A percentile compares a stretch with the other conserved stretches of the same genome.
Evolutionary conservation across 2,888 invertebrate species (phyloP).

Genomic region (Siphlonurus alternatus): DNA sequence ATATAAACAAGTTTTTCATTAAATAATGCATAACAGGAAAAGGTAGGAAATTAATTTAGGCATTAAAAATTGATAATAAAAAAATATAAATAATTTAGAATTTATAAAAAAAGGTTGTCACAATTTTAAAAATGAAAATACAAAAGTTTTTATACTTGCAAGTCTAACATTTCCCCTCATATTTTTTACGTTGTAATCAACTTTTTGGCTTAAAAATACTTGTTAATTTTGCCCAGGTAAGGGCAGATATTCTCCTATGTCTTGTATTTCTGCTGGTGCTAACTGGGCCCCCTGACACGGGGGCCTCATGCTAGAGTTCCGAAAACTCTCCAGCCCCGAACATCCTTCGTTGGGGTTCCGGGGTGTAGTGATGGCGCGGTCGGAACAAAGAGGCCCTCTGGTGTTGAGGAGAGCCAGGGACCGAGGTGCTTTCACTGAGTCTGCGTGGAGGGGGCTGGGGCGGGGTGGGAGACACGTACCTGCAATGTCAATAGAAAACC

Average conservation of each 20-base stretch:
- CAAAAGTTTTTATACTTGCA: too few relatives aligned
- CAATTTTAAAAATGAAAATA: too few relatives aligned
- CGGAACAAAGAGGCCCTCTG: slow-evolving; percentile 26
- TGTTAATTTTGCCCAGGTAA: not conserved
- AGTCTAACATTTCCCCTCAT: too few relatives aligned
- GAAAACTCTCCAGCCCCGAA: slow-evolving; percentile 1
- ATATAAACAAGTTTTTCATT: too few relatives aligned
- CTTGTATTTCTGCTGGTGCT: too few relatives aligned
- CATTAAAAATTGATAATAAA: too few relatives aligned
- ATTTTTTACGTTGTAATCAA: not conserved
- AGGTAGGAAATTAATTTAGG: too few relatives aligned
- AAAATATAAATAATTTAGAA: too few relatives aligned
- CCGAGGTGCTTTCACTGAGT: slow-evolving; percentile 41
- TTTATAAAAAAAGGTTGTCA: too few relatives aligned
- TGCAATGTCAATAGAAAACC: slow-evolving; percentile 18
- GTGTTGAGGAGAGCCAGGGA: slow-evolving; percentile 52
- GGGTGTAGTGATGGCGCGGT: slow-evolving; percentile 34
- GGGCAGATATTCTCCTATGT: not conserved
- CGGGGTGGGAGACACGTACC: slow-evolving; percentile 41
- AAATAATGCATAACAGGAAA: too few relatives aligned
- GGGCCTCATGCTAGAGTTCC: not conserved
- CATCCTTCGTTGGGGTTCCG: slow-evolving; percentile 26
- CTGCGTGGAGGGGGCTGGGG: slow-evolving; percentile 43
- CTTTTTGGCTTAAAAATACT: not conserved
- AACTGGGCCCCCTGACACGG: too few relatives aligned